Evolutionary conservation across 2,113 vertebrate genomes (phyloP), one percentile per base, ranked within the genome.

Genomic region (Oryzias curvinotus): DNA sequence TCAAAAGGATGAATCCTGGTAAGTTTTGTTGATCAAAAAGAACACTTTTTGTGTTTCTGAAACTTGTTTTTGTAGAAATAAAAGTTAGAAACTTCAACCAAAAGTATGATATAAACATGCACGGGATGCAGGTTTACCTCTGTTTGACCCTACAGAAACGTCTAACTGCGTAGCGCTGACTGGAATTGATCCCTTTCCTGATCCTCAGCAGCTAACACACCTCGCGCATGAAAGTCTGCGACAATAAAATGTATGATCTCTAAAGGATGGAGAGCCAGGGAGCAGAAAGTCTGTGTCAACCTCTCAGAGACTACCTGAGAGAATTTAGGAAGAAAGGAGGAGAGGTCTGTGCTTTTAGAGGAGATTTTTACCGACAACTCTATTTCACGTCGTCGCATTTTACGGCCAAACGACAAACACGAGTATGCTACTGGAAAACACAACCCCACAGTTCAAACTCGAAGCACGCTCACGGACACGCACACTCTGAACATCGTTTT

Each of bases 281-380:
- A 71, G 60, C 75, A 58, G 66, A 52, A 71, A 60, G 68, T 74
- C 67, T 57, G 83, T 44, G 45, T 72, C 62, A 28, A 55, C 50
- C 75, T 73, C 77, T 78, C 73, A 49, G 78, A 68, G 66, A 70
- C 65, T 62, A 51, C 36, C 36, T 89, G 88, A 89, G 87, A 85
- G 74, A 80, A 69, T 75, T 75, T 65, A 55, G 57, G 19, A 18
- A 42, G 16, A 4, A 42, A 4, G n/a, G n/a, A 15, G n/a, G 7
- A 10, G 15, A 74, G 68, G 64, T n/a, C 81, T 91, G 90, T 91
- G 88, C 88, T 91, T 89, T 82, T 68, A 75, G 81, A 62, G 51
- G 72, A 84, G 65, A 75, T 72, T 66, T 36, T 75, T 71, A 85
- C 81, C 51, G 71, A 72, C 68, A 57, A 78, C 62, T 26, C 53